Conservation (phyloP, 1,140 invertebrate genomes). For the Ceratina australensis region DNA sequence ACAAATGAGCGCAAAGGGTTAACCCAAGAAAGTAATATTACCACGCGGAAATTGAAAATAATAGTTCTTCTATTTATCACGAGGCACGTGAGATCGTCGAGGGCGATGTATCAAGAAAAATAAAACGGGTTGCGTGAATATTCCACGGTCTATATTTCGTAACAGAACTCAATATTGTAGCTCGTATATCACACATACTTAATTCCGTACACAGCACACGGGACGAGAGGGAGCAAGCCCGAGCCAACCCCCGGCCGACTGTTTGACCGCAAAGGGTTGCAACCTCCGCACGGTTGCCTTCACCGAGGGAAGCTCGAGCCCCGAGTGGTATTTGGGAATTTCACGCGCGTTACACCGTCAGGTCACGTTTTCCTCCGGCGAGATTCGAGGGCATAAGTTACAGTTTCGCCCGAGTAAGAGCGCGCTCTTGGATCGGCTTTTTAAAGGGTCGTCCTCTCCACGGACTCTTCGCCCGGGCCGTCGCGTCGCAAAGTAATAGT, state of each 20-base stretch:
- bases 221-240: not conserved
- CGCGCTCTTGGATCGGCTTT: conserved; percentile 38
- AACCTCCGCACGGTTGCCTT: not conserved
- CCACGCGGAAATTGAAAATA: too few relatives aligned
- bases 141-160: too few relatives aligned
- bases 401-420: conserved; percentile 13
- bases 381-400: conserved; percentile 59
- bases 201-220: not conserved
- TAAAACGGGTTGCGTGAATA: not conserved
- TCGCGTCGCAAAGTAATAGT: conserved; percentile 40
- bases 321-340: conserved; percentile 10
- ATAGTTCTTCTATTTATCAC: too few relatives aligned
- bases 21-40: too few relatives aligned
- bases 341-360: conserved; percentile 29
- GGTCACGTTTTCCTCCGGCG: conserved; percentile 48
- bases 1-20: too few relatives aligned
- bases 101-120: not conserved
- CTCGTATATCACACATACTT: not conserved
- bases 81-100: not conserved
- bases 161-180: not conserved
- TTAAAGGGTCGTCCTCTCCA: conserved; percentile 26
- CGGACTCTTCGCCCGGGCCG: not conserved
- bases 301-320: not conserved
- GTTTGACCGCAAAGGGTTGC: conserved; percentile 19
- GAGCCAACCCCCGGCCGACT: not conserved